Evolutionary conservation across 2,888 invertebrate species (phyloP).

Genomic region (Chalcosyrphus nemorum): DNA sequence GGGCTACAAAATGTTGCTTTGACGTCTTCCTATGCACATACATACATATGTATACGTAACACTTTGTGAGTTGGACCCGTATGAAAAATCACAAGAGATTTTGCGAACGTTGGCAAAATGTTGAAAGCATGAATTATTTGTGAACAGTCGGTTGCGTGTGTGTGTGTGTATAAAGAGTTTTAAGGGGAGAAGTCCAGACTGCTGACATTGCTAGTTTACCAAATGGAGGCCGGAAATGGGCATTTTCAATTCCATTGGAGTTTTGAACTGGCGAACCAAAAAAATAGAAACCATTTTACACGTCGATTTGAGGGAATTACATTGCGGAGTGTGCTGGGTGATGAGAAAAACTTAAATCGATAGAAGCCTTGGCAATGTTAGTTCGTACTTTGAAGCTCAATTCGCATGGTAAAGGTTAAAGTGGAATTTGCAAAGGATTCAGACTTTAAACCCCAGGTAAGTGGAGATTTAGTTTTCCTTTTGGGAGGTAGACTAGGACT

Average conservation of each 20-base stretch:
- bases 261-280: neutral
- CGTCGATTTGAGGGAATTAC: neutral
- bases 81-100: slow-evolving; percentile 47
- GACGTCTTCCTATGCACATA: too few relatives aligned
- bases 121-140: slow-evolving; percentile 45
- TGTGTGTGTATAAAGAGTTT: neutral
- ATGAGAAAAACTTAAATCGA: too few relatives aligned
- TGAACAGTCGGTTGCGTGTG: slow-evolving; percentile 26
- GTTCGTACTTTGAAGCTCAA: too few relatives aligned
- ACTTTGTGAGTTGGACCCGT: slow-evolving; percentile 1
- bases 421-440: too few relatives aligned
- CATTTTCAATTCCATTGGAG: slow-evolving; percentile 20
- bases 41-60: too few relatives aligned
- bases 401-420: too few relatives aligned
- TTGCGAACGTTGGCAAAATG: slow-evolving; percentile 39
- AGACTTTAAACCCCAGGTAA: too few relatives aligned
- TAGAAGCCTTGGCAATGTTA: too few relatives aligned
- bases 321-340: too few relatives aligned
- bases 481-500: too few relatives aligned
- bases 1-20: slow-evolving; percentile 19
- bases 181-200: neutral
- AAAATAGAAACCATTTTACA: neutral
- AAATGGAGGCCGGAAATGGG: slow-evolving; percentile 33
- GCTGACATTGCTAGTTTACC: slow-evolving; percentile 7
- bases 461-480: too few relatives aligned